Base-by-base conservation (phyloP, 2,888 invertebrate genomes). In the Pediacus dermestoides region DNA sequence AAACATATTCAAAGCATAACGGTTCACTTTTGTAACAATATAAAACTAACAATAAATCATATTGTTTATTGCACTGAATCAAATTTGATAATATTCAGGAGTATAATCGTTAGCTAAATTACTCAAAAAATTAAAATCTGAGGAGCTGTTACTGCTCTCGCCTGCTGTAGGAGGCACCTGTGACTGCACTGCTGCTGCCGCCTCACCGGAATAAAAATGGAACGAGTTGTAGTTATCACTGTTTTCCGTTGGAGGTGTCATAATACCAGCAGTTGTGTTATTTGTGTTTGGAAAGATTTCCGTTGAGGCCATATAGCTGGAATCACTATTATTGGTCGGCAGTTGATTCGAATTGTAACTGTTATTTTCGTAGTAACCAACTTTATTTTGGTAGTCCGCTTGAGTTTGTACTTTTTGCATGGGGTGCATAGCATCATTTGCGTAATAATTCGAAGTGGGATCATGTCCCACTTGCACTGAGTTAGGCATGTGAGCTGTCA, bases 101-200 rank as follows among this genome's bases (percentile, higher is more conserved):
- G 88, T 88, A 67, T 91, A 92, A 67, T 92, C 92, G 67, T 90
- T 92, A 48, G 91, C 89, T 62, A 92, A 74, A 67, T 88, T 92
- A 71, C 90, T 89, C 47, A 93, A 77, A 68, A 93, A 93, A 70
- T 92, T 92, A 71, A 92, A 92, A 70, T 92, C 92, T 16, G 91
- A 89, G n/a, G 90, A 90, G 65, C 88, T 88, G 67, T 89, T 90
- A 56, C 88, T 88, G 70, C 88, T 88, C 58, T 89, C 88, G 31
- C 85, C 81, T 12, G 78, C 66, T 12, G 78, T 66, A 23, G 70
- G 63, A 25, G 28, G 62, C 49, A 60, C 45, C 36, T 57, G 52
- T 16, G 52, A 54, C 38, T 52, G 56, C 2, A 10, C 23, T 3
- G 23, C 10, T 28, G 60, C 53, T 59, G 75, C 40, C 70, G 74